Evolutionary conservation across 2,888 invertebrate species (phyloP), one percentile per base, ranked within the genome.

Genomic region (Cryptosula pallasiana): DNA sequence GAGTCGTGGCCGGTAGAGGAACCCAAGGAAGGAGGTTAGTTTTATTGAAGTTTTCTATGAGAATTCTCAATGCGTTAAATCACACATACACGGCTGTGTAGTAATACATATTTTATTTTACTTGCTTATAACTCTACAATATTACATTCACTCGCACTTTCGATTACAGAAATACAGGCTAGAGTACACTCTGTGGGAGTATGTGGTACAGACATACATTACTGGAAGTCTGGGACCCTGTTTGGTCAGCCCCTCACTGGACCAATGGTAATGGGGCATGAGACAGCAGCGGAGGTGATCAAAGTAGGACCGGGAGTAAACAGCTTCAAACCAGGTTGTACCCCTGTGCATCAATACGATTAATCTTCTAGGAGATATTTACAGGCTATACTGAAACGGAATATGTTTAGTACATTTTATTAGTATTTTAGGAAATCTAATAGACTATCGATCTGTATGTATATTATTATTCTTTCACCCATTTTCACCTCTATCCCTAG

Each of bases 121-220:
- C n/a, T n/a, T n/a, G n/a, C n/a, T n/a, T n/a, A n/a, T n/a, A n/a
- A n/a, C n/a, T n/a, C n/a, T n/a, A n/a, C n/a, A n/a, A n/a, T n/a
- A n/a, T n/a, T n/a, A n/a, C n/a, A n/a, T n/a, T n/a, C n/a, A n/a
- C n/a, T n/a, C n/a, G n/a, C n/a, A n/a, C n/a, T n/a, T n/a, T 45
- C 45, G 9, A 13, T 32, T 63, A 34, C 63, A 63, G 63, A 63
- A 27, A 32, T 63, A 5, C 63, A 63, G 32, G 63, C 32, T 3
- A 63, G 32, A n/a, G n/a, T 63, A 25, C 63, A 63, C 9, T 63
- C 63, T 13, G 63, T 63, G 3, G 63, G 63, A 63, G 63, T 63
- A 5, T 63, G 63, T 63, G 63, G 63, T 13, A 63, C 63, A 13
- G 63, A 63, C 32, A 32, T 63, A 3, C 63, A 63, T 32, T 63